Base-by-base conservation (phyloP, 2,888 invertebrate genomes). In the Augiades crinisus region DNA sequence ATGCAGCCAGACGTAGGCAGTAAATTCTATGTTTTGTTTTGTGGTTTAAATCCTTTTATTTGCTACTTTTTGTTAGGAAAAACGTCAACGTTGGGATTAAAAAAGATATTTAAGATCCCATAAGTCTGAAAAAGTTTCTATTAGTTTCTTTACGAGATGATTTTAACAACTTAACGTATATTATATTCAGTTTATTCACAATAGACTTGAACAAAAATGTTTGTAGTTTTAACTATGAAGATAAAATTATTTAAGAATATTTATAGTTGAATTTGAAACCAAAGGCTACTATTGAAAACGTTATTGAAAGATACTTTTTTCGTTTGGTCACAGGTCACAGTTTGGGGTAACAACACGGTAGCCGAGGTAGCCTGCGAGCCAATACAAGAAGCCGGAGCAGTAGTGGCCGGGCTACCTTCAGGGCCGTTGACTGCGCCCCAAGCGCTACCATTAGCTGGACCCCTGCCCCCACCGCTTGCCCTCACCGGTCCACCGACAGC, bases 341-440 rank as follows among this genome's bases (percentile, higher is more conserved):
- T 90, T 33, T 77, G 73, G 64, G 82, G 83, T 14, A 82, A 78
- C 64, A 79, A 68, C 54, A 81, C 84, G 30, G 90, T 91, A 3
- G 84, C 84, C 17, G 90, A 91, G 61, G 71, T 91, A 3, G 81
- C 83, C 7, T 75, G 79, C 49, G 90, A 90, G 53, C 75, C 89
- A 0, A 62, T 91, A 7, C 81, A 76, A 53, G 90, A 88, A 65
- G 79, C 84, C 2, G 87, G 90, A 0, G 76, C 85, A 0, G 76
- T 81, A 1, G 64, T 89, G 1, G 75, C 81, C 5, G 89, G 89
- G 2, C 60, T 79, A 1, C 88, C 87, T 0, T 73, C 81, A 0
- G 84, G 84, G 2, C 89, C 89, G 0, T 68, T 74, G 19, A 62
- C 74, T 1, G 72, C 83, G 0, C 77, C 85, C 1, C 66, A 85